Evolutionary conservation across 2,888 invertebrate genomes (phyloP), one percentile per base, ranked within the genome.

Genomic region (Cryptops parisi): DNA sequence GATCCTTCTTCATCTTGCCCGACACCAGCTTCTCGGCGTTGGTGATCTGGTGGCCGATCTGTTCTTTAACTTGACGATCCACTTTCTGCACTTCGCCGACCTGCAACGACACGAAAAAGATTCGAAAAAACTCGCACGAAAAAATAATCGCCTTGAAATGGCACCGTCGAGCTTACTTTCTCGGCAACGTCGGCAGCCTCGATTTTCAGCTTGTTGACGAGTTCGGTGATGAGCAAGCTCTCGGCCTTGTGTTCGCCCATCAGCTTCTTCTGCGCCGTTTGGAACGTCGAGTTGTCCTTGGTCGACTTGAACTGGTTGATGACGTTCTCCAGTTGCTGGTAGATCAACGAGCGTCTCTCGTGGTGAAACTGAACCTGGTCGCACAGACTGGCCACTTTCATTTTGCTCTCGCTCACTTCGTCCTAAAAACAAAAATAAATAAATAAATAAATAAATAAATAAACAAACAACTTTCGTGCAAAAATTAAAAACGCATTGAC

Each of bases 1-100:
- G 74, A 54, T 73, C 73, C 56, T 78, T 74, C 48, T 68, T 69
- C 59, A 79, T 71, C 66, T 79, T 79, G 9, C 75, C 76, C 3
- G 73, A 70, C 21, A 79, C 74, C 40, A 81, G 66, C 63, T 77
- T 78, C 59, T 81, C 80, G n/a, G 77, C 73, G 55, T 73, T 72
- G 19, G 73, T 65, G 21, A 72, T 69, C 58, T 76, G 77, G 41
- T 71, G 71, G 12, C 63, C 58, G 41, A 68, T 63, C 27, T 63
- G 62, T 23, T 72, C 71, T 58, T 66, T 62, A 21, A 62, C 54
- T 58, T 58, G 63, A 64, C 68, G 71, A 63, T 81, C 80, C 57
- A 74, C 62, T 44, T 75, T 74, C 61, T 79, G 77, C 52, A 80
- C 66, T 57, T 80, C 80, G 40, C 58, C 59, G 9, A 72, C 68